Conservation (phyloP, 2,113 vertebrate genomes). For the Xenopus borealis region DNA sequence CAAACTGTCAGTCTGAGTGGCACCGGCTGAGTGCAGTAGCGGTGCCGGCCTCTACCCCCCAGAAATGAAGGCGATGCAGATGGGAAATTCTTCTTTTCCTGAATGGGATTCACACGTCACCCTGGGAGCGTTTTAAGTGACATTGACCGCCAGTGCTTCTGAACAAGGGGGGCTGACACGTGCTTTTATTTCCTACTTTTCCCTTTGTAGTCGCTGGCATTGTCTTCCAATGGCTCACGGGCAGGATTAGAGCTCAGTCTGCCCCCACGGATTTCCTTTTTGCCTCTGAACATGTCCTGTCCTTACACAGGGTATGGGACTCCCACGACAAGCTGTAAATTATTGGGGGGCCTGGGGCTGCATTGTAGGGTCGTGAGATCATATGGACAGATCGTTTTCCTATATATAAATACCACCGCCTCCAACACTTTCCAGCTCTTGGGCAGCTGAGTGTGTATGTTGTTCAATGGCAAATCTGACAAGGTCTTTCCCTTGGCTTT, state of each 20-base stretch:
- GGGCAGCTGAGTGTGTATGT: too few relatives aligned
- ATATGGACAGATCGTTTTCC: too few relatives aligned
- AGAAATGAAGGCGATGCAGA: conserved; percentile 59
- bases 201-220: conserved; percentile 37
- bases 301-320: too few relatives aligned
- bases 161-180: conserved; percentile 6
- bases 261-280: background rate
- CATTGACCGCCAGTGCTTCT: conserved; percentile 30
- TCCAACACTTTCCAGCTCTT: too few relatives aligned
- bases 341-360: too few relatives aligned
- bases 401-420: too few relatives aligned
- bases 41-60: conserved; percentile 45
- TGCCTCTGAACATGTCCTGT: too few relatives aligned
- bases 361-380: too few relatives aligned
- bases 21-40: background rate
- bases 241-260: background rate
- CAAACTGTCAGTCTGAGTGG: conserved; percentile 54
- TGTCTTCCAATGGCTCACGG: conserved; percentile 10
- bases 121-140: conserved; percentile 51
- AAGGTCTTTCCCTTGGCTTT: too few relatives aligned
- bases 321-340: too few relatives aligned
- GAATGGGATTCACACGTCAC: conserved; percentile 57
- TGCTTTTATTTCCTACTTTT: conserved; percentile 15
- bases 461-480: too few relatives aligned
- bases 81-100: conserved; percentile 52